phyloP scores from a whole-genome alignment of 2,797 vertebrate genomes.

The Falco novaeseelandiae region DNA sequence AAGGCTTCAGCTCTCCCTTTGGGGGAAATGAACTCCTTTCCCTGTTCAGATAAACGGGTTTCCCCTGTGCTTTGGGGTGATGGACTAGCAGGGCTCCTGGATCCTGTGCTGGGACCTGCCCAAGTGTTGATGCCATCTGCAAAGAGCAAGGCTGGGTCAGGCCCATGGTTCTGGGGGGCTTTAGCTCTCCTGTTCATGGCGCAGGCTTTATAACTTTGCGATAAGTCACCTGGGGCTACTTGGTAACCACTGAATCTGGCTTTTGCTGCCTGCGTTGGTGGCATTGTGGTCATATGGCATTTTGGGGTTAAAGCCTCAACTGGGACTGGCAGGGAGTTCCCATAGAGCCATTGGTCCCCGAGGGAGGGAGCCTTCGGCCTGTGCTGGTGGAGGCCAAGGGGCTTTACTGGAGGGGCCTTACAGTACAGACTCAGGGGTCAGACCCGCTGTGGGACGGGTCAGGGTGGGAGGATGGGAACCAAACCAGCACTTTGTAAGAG shows the following conservation, averaged over 20 bases:
- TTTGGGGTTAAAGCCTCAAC: not conserved
- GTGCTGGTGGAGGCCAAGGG: not conserved
- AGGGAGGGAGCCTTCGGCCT: not conserved
- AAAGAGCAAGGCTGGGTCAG: not conserved
- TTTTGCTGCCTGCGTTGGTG: not conserved
- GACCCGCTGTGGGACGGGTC: not conserved
- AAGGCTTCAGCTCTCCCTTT: not conserved
- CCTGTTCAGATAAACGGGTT: rapidly evolving
- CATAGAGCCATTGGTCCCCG: not conserved
- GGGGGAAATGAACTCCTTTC: not conserved
- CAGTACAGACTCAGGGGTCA: conserved; percentile 32
- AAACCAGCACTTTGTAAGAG: conserved; percentile 47
- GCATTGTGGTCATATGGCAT: not conserved
- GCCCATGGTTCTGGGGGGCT: not conserved
- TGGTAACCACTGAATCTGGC: not conserved
- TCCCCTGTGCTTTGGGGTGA: not conserved
- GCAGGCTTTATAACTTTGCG: not conserved
- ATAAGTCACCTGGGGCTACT: not conserved
- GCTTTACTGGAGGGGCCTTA: not conserved
- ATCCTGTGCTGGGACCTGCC: not conserved
- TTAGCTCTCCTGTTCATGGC: not conserved
- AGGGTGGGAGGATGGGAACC: not conserved
- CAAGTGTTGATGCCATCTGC: not conserved
- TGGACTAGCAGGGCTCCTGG: not conserved
- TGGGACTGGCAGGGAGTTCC: not conserved